Percentiles rank a stretch among this genome's conserved stretches.
These are phyloP conservation scores for Caradrina clavipalpis DNA, from an alignment of 2,888 invertebrate genomes.

Conservation along the genomic window DNA sequence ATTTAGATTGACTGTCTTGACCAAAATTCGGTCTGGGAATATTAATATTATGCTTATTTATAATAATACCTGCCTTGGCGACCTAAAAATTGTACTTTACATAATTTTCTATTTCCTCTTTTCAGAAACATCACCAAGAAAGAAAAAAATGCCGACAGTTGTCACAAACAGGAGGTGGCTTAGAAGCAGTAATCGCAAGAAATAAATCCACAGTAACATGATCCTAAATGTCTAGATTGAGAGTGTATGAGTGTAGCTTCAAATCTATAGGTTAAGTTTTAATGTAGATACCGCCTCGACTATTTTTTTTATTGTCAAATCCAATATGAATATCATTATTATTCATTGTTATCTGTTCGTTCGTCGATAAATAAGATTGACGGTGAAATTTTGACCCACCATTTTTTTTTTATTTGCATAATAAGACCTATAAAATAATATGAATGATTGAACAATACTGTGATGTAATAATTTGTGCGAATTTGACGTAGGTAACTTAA, in stretches of 20 bases:
- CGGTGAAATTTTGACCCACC: conserved; percentile 57
- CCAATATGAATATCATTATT: conserved; percentile 23
- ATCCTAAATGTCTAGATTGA: conserved; percentile 26
- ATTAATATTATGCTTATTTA: too few relatives aligned
- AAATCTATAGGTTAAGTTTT: conserved; percentile 59
- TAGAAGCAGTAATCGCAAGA: conserved; percentile 81
- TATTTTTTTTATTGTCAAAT: conserved; percentile 43
- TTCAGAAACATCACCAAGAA: conserved; percentile 75
- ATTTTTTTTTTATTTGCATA: conserved; percentile 40
- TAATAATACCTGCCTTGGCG: too few relatives aligned
- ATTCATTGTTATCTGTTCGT: conserved; percentile 32
- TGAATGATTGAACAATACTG: conserved; percentile 63
- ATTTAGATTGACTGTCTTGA: too few relatives aligned
- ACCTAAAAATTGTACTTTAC: neutral
- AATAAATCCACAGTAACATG: conserved; percentile 46
- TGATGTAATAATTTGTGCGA: conserved; percentile 61
- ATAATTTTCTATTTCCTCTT: conserved; percentile 54
- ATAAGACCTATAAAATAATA: conserved; percentile 33
- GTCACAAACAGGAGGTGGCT: conserved; percentile 76
- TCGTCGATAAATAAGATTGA: conserved; percentile 40
- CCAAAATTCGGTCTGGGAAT: too few relatives aligned
- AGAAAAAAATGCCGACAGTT: conserved; percentile 57
- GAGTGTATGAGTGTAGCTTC: conserved; percentile 48
- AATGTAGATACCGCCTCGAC: conserved; percentile 59
- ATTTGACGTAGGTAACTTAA: conserved; percentile 33